A percentile compares a stretch with the other conserved stretches of the same genome.
Conservation (phyloP, 37 sponge, comb jelly and placozoan genomes). For the Beroe ovata region DNA sequence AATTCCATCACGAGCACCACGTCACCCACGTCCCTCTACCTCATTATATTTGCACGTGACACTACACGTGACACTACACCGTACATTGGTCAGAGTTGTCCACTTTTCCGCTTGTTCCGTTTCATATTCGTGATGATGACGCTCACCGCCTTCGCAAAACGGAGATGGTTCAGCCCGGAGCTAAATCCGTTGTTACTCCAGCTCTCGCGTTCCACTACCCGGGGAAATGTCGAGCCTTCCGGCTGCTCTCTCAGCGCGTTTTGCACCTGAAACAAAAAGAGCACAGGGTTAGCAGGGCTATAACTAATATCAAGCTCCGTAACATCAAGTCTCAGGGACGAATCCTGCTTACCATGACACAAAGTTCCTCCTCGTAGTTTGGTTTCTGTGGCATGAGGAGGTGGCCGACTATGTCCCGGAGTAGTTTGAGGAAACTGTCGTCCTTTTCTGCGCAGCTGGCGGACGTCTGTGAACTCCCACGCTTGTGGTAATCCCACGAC, state of each 20-base stretch:
- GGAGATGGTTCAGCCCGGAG: slow-evolving; percentile 22
- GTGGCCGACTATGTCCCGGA: slow-evolving; percentile 57
- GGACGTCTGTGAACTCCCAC: not conserved
- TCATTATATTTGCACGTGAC: no score
- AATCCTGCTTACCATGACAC: slow-evolving; percentile 34
- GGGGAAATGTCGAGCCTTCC: slow-evolving; percentile 40
- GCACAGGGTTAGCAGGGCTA: no score
- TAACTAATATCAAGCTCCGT: no score
- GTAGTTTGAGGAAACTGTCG: not conserved
- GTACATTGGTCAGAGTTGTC: slow-evolving; percentile 9
- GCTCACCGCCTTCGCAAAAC: slow-evolving; percentile 40
- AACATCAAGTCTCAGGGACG: no score
- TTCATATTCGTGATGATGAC: slow-evolving; percentile 17
- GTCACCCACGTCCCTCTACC: no score
- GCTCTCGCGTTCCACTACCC: slow-evolving; percentile 3
- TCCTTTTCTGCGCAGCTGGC: slow-evolving; percentile 20
- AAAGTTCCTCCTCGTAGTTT: slow-evolving; percentile 51
- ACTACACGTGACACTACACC: no score
- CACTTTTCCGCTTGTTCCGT: slow-evolving; percentile 28
- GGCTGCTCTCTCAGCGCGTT: slow-evolving; percentile 43
- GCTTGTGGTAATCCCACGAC: not conserved
- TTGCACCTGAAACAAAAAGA: slow-evolving; percentile 54
- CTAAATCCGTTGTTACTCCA: slow-evolving; percentile 16
- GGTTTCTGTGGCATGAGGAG: slow-evolving; percentile 65
- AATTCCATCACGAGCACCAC: no score